These are phyloP conservation scores for Himalopsyche tibetana DNA, from an alignment of 2,888 invertebrate species.

Conservation along the genomic window DNA sequence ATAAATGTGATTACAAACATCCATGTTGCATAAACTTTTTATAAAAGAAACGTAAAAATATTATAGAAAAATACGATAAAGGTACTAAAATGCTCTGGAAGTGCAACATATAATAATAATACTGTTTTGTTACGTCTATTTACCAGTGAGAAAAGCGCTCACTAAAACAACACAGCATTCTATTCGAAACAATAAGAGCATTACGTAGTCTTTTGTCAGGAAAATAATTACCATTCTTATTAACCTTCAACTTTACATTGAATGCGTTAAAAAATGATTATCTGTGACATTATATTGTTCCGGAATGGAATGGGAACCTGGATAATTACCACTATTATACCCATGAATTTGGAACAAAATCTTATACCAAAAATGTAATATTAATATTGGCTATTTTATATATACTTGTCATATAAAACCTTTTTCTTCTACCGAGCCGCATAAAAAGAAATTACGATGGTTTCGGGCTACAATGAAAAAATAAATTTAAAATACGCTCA, in stretches of 20 bases:
- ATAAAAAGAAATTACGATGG: too few relatives aligned
- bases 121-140: background rate
- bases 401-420: too few relatives aligned
- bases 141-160: background rate
- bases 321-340: background rate
- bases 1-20: too few relatives aligned
- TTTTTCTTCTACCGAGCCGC: too few relatives aligned
- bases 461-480: too few relatives aligned
- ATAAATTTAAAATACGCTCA: too few relatives aligned
- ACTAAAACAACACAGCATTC: background rate
- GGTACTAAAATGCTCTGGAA: background rate
- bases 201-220: slow-evolving; percentile 18
- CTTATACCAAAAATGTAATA: too few relatives aligned
- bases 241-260: slow-evolving; percentile 41
- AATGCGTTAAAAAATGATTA: slow-evolving; percentile 18
- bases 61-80: background rate
- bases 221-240: background rate
- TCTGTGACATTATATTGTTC: background rate
- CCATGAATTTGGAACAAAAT: too few relatives aligned
- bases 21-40: too few relatives aligned
- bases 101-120: background rate
- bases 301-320: background rate
- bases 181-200: background rate
- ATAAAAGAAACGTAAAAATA: background rate
- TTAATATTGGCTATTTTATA: too few relatives aligned